Conservation (phyloP, 2,113 vertebrate species). For the Melanostigma gelatinosum region DNA sequence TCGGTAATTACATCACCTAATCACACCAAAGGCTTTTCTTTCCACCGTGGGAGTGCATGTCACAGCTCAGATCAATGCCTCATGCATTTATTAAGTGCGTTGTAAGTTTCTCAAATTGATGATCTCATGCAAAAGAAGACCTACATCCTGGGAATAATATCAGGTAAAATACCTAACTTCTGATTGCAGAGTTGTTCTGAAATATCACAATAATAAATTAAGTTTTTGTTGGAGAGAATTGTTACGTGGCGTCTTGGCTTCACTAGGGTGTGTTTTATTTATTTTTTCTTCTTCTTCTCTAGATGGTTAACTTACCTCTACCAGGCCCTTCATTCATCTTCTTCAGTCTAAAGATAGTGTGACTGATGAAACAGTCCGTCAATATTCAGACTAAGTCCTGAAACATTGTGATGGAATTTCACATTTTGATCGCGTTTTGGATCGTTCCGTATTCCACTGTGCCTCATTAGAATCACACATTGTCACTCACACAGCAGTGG, state of each 20-base stretch:
- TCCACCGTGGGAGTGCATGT: conserved; percentile 23
- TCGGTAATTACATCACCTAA: conserved; percentile 35
- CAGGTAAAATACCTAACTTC: not conserved
- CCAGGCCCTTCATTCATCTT: conserved; percentile 8
- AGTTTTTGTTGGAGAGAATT: not conserved
- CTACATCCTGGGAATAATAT: not conserved
- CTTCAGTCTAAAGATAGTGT: not conserved
- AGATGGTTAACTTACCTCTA: conserved; percentile 5
- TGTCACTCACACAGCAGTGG: conserved; percentile 51
- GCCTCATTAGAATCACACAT: conserved; percentile 53
- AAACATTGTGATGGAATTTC: conserved; percentile 45
- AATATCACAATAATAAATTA: not conserved
- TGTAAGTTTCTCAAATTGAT: not conserved
- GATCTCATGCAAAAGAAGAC: not conserved
- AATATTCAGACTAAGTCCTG: conserved; percentile 15
- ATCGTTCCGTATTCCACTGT: conserved; percentile 31
- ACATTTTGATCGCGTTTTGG: conserved; percentile 39
- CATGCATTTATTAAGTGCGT: not conserved
- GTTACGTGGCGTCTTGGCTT: not conserved
- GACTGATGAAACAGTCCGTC: conserved; percentile 40
- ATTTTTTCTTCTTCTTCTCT: not conserved
- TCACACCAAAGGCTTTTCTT: conserved; percentile 34
- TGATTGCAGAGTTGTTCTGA: not conserved
- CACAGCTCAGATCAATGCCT: conserved; percentile 23
- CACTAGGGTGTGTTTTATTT: not conserved